Conservation (phyloP, 1,140 invertebrate genomes). For the Drosophila pachea region DNA sequence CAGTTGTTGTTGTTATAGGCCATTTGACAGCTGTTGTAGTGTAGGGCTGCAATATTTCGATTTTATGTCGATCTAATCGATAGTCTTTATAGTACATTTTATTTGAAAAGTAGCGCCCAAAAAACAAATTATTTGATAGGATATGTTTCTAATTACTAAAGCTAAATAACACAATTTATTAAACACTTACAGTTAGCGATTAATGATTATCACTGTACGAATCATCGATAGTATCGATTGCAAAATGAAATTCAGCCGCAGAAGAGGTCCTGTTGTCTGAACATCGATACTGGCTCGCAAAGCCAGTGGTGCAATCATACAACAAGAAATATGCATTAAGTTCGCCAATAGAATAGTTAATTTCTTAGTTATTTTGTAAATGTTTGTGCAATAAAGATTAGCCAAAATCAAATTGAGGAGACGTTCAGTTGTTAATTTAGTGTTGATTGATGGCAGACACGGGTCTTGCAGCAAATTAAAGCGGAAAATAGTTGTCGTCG, state of each 20-base stretch:
- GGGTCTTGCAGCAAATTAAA: conserved; percentile 4
- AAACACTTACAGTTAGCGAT: too few species aligned
- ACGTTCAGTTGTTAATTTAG: conserved; percentile 16
- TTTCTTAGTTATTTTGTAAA: conserved; percentile 69
- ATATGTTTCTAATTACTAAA: too few species aligned
- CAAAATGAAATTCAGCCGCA: not conserved
- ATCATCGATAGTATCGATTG: conserved; percentile 14
- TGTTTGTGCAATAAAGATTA: conserved; percentile 63
- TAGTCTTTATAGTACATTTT: not conserved
- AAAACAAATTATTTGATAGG: too few species aligned
- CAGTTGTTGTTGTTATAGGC: conserved; percentile 49
- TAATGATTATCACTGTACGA: too few species aligned
- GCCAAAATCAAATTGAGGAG: conserved; percentile 36
- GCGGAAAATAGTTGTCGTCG: conserved; percentile 16
- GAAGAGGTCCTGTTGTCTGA: conserved; percentile 26
- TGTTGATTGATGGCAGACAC: conserved; percentile 8
- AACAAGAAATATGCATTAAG: conserved; percentile 55
- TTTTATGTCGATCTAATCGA: not conserved
- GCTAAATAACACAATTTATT: too few species aligned
- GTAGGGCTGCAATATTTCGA: conserved; percentile 17
- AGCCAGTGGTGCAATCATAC: conserved; percentile 42
- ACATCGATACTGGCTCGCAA: conserved; percentile 31
- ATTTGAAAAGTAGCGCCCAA: not conserved
- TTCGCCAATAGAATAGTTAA: conserved; percentile 61
- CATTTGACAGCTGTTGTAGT: conserved; percentile 43